Evolutionary conservation across 1,140 invertebrate species (phyloP).

Genomic region (Brachionus manjavacas): DNA sequence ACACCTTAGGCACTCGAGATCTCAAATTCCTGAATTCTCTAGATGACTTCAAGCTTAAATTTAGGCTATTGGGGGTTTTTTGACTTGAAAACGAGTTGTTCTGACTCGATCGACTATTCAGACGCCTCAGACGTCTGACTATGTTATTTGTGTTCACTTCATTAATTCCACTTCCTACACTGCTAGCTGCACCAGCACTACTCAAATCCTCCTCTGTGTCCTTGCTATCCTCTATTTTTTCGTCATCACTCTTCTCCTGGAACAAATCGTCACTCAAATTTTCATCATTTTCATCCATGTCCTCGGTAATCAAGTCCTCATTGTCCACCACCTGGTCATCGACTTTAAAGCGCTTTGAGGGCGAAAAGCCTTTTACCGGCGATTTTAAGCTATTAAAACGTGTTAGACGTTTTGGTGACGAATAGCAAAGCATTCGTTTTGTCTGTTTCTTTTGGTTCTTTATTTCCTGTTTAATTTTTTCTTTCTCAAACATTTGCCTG

Average conservation of each 20-base stretch:
- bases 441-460: background rate
- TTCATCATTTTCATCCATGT: conserved; percentile 1
- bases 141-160: conserved; percentile 16
- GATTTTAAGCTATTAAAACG: background rate
- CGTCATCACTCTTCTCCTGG: conserved; percentile 30
- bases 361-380: background rate
- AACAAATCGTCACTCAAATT: conserved; percentile 31
- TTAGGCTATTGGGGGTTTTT: background rate
- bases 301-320: background rate
- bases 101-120: background rate
- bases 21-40: background rate
- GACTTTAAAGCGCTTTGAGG: conserved; percentile 7
- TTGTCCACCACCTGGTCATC: background rate
- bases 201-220: conserved; percentile 34
- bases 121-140: background rate
- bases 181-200: conserved; percentile 37
- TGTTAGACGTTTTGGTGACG: conserved; percentile 24
- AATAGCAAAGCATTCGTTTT: background rate
- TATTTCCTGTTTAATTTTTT: conserved; percentile 10
- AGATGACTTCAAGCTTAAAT: background rate
- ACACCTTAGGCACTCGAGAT: background rate
- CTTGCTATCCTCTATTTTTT: background rate
- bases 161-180: conserved; percentile 35
- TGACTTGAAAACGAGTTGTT: conserved; percentile 3
- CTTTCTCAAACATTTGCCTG: background rate